Evolutionary conservation across 2,797 vertebrate species (phyloP).

Genomic region (Chloroceryle amazona): DNA sequence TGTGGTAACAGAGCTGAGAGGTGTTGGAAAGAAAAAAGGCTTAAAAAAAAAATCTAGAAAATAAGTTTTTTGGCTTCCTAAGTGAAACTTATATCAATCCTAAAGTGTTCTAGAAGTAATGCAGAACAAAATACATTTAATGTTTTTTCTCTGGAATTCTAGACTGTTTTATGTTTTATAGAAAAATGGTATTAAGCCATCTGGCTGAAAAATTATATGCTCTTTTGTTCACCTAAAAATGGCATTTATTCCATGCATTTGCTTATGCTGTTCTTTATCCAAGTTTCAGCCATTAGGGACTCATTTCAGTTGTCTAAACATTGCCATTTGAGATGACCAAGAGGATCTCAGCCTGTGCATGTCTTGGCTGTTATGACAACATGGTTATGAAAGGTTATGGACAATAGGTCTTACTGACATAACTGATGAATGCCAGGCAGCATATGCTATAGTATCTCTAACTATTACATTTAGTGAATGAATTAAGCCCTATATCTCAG

Average conservation of each 20-base stretch:
- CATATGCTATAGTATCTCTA: fast-evolving
- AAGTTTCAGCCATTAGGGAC: not conserved
- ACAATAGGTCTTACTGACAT: not conserved
- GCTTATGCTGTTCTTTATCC: not conserved
- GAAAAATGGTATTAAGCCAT: fast-evolving
- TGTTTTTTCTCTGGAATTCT: not conserved
- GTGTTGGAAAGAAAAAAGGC: not conserved
- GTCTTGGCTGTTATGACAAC: not conserved
- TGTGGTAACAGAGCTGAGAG: not conserved
- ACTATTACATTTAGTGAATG: not conserved
- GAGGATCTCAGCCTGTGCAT: not conserved
- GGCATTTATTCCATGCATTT: not conserved
- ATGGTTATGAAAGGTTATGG: fast-evolving
- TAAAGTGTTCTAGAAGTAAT: not conserved
- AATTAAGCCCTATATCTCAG: not conserved
- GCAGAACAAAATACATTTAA: not conserved
- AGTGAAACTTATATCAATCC: not conserved
- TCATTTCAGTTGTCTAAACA: not conserved
- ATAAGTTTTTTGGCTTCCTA: not conserved
- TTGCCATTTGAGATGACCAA: not conserved
- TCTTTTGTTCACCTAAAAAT: not conserved
- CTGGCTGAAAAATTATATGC: not conserved
- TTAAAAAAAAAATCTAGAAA: not conserved
- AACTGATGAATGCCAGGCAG: not conserved
- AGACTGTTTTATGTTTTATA: not conserved